Base-by-base conservation (phyloP, 2,888 invertebrate genomes). In the Hypsopygia costalis region DNA sequence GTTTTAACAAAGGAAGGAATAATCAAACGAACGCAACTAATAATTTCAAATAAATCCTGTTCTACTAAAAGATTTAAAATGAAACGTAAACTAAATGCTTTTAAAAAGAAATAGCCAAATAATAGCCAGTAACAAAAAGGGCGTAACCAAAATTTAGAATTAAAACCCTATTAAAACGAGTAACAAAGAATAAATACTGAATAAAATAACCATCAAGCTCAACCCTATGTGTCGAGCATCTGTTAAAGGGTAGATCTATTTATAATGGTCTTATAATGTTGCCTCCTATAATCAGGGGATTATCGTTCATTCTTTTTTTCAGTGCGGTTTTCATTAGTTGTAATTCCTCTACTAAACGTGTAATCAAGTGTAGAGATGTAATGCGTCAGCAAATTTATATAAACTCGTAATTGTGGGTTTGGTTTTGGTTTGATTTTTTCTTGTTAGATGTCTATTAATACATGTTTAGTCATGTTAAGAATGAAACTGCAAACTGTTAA, bases 221-320 rank as follows among this genome's bases (percentile, higher is more conserved):
- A 60, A 65, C 66, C 65, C 69, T 64, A 54, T 55, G 57, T 55
- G 57, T 58, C 57, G 55, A 43, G 55, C 79, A 77, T 72, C 74
- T 76, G 80, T 68, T 69, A 72, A 76, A 67, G 80, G 76, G 72
- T 81, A 83, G 80, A 87, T 86, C 76, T 47, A 63, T 82, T 81
- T 81, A 77, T 87, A 87, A 87, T 87, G 77, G 72, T 62, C 62
- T 81, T 85, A 78, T 85, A 86, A 83, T 81, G 64, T 62, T 56
- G 54, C 62, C 58, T 75, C 66, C 75, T 72, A 79, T 82, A 85
- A 87, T 86, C 83, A 82, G 65, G 58, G 69, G 81, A 82, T 86
- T 83, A 79, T 58, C 52, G 60, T 59, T 50, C 67, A 63, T 61
- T 80, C 77, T 64, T 87, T 88, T 87, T 88, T 87, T 87, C 87